Conservation (phyloP, 2,797 vertebrate species). For the Petrocephalus schoutedeni region DNA sequence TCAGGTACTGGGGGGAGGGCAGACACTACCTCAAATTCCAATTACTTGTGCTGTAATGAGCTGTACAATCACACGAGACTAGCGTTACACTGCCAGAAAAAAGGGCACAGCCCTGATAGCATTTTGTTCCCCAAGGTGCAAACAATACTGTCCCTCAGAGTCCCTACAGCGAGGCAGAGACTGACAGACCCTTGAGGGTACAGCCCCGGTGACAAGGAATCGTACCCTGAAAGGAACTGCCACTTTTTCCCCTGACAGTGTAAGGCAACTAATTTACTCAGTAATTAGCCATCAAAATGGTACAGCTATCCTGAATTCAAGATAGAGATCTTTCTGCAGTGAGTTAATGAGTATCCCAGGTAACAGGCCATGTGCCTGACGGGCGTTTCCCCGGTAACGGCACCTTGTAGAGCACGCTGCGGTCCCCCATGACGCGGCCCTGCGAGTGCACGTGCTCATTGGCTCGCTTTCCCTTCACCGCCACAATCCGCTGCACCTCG, state of each 20-base stretch:
- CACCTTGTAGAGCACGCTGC: constrained; percentile 97
- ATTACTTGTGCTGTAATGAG: not conserved
- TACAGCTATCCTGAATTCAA: not conserved
- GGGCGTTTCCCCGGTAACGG: not conserved
- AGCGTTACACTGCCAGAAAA: not conserved
- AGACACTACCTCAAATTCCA: not conserved
- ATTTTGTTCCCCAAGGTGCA: not conserved
- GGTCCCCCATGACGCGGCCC: constrained; percentile 95
- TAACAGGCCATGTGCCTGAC: not conserved
- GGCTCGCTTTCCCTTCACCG: constrained; percentile 82
- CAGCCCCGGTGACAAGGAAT: not conserved
- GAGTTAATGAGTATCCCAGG: not conserved
- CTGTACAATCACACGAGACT: not conserved
- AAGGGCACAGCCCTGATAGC: not conserved
- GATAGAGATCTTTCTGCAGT: not conserved
- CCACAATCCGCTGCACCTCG: constrained; percentile 80
- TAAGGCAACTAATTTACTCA: not conserved
- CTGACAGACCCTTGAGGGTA: not conserved
- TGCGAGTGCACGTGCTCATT: constrained; percentile 96
- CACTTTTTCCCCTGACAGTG: not conserved
- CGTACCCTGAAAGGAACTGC: not conserved
- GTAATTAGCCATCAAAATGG: not conserved
- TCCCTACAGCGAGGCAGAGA: not conserved
- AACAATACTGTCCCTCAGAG: not conserved
- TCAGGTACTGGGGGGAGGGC: constrained; percentile 72